Evolutionary conservation across 2,113 vertebrate genomes (phyloP).

Genomic region (Odontophorus gujanensis): DNA sequence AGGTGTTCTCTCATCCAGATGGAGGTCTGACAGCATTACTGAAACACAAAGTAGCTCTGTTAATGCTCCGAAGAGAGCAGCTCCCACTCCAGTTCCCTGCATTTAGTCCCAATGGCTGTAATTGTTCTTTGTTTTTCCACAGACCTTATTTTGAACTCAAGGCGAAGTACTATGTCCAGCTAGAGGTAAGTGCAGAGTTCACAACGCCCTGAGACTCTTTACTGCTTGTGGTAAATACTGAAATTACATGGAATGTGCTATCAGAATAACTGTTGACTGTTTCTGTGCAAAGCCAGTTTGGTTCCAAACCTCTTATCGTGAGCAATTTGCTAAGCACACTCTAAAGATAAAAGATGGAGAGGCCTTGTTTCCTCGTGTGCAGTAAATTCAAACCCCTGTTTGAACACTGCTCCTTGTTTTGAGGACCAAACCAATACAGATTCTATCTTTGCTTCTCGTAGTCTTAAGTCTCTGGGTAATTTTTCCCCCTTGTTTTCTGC

Average conservation of each 20-base stretch:
- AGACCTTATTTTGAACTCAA: conserved; percentile 99
- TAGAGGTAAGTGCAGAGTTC: conserved; percentile 85
- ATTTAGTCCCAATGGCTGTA: background rate
- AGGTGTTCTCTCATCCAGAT: background rate
- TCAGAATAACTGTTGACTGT: rapidly evolving
- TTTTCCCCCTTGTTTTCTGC: background rate
- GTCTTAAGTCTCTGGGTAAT: background rate
- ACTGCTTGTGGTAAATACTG: background rate
- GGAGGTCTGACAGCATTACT: background rate
- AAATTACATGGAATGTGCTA: background rate
- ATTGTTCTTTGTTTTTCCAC: conserved; percentile 34
- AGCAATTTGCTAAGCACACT: conserved; percentile 19
- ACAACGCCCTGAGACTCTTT: background rate
- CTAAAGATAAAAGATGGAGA: conserved; percentile 14
- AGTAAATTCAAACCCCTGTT: background rate
- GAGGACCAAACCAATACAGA: background rate
- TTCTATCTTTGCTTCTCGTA: background rate
- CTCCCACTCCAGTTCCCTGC: background rate
- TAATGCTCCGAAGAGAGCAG: background rate
- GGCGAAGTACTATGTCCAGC: conserved; percentile 93
- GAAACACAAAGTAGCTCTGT: background rate
- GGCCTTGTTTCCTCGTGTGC: conserved; percentile 1
- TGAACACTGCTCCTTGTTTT: background rate
- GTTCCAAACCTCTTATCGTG: background rate
- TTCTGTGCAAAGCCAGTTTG: background rate